A percentile compares a stretch with the other conserved stretches of the same genome.
These are phyloP conservation scores for Morpho helenor DNA, from an alignment of 2,888 invertebrate species.

Conservation along the genomic window DNA sequence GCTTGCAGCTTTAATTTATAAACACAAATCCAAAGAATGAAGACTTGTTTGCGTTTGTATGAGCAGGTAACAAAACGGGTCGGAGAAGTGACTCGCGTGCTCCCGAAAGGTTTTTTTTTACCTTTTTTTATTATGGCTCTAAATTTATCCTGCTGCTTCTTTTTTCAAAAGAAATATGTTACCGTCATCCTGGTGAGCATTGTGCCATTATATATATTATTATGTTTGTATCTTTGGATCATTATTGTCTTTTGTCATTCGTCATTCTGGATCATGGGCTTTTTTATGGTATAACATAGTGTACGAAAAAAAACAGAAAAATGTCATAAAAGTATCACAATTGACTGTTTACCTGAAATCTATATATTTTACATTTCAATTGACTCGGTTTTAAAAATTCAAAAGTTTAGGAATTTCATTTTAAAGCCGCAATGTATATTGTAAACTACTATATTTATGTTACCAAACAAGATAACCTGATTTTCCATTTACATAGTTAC, in stretches of 20 bases:
- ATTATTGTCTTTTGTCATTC: too few relatives aligned
- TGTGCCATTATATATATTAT: too few relatives aligned
- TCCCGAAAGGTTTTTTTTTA: conserved; percentile 49
- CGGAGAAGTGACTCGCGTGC: conserved; percentile 55
- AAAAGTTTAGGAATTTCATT: too few relatives aligned
- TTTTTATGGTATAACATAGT: too few relatives aligned
- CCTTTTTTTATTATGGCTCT: conserved; percentile 40
- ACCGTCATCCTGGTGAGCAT: background rate
- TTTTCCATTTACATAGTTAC: conserved; percentile 24
- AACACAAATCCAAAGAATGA: conserved; percentile 26
- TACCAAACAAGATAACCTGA: conserved; percentile 24
- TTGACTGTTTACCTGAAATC: too few relatives aligned
- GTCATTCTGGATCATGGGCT: too few relatives aligned
- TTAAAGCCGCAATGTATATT: background rate
- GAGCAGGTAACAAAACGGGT: conserved; percentile 65
- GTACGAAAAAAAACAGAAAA: too few relatives aligned
- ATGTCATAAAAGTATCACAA: too few relatives aligned
- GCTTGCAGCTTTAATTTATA: conserved; percentile 4
- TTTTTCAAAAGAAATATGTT: conserved; percentile 10
- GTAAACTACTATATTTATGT: conserved; percentile 10
- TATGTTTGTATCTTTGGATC: too few relatives aligned
- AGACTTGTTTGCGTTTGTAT: conserved; percentile 40
- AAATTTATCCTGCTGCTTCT: conserved; percentile 37
- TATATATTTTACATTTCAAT: background rate
- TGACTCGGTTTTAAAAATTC: background rate